Evolutionary conservation across 1,140 invertebrate genomes (phyloP).

Genomic region (Samia ricini): DNA sequence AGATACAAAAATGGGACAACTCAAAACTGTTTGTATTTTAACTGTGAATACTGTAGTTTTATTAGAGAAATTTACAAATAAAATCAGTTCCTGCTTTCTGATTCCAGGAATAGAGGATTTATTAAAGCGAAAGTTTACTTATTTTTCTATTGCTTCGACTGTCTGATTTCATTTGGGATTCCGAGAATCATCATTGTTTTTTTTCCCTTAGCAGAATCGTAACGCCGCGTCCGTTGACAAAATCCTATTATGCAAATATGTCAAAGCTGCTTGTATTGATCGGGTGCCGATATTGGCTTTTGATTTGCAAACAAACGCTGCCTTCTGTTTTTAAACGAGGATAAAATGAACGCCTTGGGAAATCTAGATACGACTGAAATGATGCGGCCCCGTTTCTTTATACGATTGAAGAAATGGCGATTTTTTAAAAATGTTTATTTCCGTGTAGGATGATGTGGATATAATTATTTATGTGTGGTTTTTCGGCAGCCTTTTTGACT

Average conservation of each 20-base stretch:
- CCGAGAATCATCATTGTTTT: neutral
- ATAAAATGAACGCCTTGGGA: constrained; percentile 21
- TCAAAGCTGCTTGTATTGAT: constrained; percentile 64
- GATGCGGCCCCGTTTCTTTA: neutral
- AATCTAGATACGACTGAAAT: constrained; percentile 3
- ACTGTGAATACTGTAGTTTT: neutral
- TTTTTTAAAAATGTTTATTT: neutral
- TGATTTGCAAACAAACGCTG: constrained; percentile 68
- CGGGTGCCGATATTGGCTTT: constrained; percentile 57
- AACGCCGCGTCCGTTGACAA: constrained; percentile 34
- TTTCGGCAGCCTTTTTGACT: neutral
- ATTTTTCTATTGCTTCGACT: neutral
- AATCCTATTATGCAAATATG: constrained; percentile 71
- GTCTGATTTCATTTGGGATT: neutral
- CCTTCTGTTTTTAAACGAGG: constrained; percentile 60
- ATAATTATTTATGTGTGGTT: neutral
- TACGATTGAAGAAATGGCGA: neutral
- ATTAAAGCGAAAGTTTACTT: neutral
- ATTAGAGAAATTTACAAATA: neutral
- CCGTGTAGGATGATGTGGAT: neutral
- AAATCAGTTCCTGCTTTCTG: neutral
- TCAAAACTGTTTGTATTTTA: no score
- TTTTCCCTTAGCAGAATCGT: constrained; percentile 7
- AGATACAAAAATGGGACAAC: no score
- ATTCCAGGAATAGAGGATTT: neutral